phyloP scores from a whole-genome alignment of 2,888 invertebrate genomes.

The Nemotelus nigrinus region DNA sequence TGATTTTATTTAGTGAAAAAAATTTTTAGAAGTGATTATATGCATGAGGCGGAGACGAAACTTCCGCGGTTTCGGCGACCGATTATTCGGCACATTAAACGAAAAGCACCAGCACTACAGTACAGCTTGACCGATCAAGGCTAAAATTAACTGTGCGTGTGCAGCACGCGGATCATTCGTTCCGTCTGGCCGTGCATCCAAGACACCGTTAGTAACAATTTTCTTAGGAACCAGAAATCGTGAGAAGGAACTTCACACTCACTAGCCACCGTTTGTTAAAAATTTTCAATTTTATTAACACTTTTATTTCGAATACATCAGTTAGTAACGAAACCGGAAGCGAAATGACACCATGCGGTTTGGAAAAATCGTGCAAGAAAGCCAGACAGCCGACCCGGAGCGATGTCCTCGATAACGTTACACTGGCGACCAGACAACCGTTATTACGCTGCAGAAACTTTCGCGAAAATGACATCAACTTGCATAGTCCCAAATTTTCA shows the following conservation, averaged over 20 bases:
- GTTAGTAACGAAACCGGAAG: background rate
- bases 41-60: background rate
- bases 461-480: constrained; percentile 35
- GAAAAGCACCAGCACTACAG: too few relatives aligned
- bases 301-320: too few relatives aligned
- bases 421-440: background rate
- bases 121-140: background rate
- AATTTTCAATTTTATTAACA: too few relatives aligned
- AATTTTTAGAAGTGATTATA: background rate
- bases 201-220: background rate
- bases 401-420: background rate
- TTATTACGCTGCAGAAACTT: constrained; percentile 8
- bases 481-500: constrained; percentile 15
- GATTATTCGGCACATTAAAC: too few relatives aligned
- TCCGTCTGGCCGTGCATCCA: background rate
- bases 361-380: background rate
- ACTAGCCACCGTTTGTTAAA: too few relatives aligned
- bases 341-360: background rate
- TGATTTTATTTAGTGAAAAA: background rate
- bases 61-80: background rate
- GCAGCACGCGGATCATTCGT: background rate
- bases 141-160: constrained; percentile 37
- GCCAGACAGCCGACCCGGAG: background rate
- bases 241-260: too few relatives aligned
- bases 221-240: too few relatives aligned